A percentile compares a stretch with the other conserved stretches of the same genome.
Evolutionary conservation across 2,113 vertebrate genomes (phyloP).

Genomic region (Anas platyrhynchos): DNA sequence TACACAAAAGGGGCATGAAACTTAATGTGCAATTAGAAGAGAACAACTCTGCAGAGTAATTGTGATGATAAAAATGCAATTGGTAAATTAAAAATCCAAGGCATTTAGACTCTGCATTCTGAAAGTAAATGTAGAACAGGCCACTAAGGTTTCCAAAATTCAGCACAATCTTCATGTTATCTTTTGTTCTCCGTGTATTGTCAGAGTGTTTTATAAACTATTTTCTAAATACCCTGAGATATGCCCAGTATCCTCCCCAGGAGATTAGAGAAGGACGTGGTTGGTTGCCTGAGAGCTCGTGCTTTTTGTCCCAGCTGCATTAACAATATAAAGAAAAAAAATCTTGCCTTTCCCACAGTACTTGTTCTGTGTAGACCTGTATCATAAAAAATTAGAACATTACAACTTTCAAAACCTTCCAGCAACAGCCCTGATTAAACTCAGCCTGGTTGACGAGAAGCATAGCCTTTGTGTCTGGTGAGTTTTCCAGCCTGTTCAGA

Average conservation of each 20-base stretch:
- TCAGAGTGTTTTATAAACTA: background rate
- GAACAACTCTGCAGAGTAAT: background rate
- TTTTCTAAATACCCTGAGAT: background rate
- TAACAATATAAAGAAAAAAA: background rate
- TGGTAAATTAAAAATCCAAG: background rate
- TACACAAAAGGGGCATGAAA: background rate
- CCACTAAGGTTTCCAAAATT: background rate
- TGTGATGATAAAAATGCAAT: background rate
- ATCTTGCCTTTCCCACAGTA: background rate
- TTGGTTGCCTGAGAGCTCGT: background rate
- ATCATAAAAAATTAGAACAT: background rate
- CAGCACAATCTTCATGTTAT: background rate
- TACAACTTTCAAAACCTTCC: background rate
- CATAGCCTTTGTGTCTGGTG: rapidly evolving
- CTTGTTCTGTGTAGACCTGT: background rate
- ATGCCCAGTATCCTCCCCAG: background rate
- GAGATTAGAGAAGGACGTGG: background rate
- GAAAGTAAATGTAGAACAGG: background rate
- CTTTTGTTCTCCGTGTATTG: background rate
- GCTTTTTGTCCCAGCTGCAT: background rate
- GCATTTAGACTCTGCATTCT: background rate
- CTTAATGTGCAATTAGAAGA: background rate
- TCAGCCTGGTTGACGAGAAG: background rate
- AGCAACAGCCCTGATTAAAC: background rate
- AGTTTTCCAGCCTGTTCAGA: background rate